Evolutionary conservation across 2,888 invertebrate genomes (phyloP).

Genomic region (Hybos culiciformis): DNA sequence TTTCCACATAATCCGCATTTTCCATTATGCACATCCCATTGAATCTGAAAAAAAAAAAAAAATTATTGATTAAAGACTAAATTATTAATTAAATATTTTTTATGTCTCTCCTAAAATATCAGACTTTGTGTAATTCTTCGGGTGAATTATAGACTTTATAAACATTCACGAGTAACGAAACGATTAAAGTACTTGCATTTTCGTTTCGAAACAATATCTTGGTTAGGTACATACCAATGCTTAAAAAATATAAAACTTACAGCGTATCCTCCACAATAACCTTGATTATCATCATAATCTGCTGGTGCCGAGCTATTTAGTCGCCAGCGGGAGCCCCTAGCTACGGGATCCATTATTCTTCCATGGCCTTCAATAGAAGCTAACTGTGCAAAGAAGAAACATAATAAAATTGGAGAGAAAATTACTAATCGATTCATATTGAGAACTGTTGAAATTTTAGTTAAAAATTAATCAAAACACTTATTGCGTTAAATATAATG

Average conservation of each 20-base stretch:
- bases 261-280: constrained; percentile 41
- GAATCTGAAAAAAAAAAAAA: constrained; percentile 26
- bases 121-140: no score
- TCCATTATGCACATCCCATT: constrained; percentile 35
- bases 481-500: no score
- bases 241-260: constrained; percentile 21
- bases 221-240: no score
- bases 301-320: constrained; percentile 34
- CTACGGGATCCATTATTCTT: constrained; percentile 39
- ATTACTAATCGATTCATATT: neutral
- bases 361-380: constrained; percentile 34
- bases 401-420: neutral
- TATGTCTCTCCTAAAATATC: no score
- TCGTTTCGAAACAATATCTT: no score
- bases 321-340: constrained; percentile 42
- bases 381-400: neutral
- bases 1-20: constrained; percentile 45
- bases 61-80: neutral
- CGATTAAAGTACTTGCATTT: no score
- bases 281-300: constrained; percentile 41
- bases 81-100: no score
- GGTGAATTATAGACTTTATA: no score
- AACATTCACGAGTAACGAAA: no score
- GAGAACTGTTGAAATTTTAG: no score
- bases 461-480: no score